Evolutionary conservation across 1,140 invertebrate genomes (phyloP), one percentile per base, ranked within the genome.

Genomic region (Amphibalanus amphitrite): DNA sequence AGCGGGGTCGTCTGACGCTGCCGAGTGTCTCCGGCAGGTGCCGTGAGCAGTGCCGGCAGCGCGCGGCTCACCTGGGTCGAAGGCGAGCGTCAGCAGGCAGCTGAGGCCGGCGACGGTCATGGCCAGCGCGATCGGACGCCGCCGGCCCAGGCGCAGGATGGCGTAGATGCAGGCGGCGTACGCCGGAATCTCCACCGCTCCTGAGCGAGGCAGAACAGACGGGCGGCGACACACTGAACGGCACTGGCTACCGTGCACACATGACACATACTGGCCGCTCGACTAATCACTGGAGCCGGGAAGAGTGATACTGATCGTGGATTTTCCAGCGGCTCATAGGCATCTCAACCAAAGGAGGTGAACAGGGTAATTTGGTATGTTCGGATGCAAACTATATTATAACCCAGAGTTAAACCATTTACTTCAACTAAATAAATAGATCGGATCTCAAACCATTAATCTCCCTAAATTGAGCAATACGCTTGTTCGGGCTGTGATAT

Each of bases 101-200:
- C 23, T 28, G 20, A 83, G 71, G 28, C 88, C 89, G 8, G 87
- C 86, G 3, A 86, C 78, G 67, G 89, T 76, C 87, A 90, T 87
- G 75, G 85, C 89, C 73, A 91, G 82, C 80, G 92, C 23, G 65
- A 67, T 67, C 10, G 65, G 28, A 1, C n/a, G 8, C 6, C 65
- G n/a, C 3, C 65, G 65, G 28, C 65, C 65, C 65, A 67, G 65
- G 1, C 26, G n/a, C 8, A 10, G 10, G 26, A 28, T 26, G n/a
- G 65, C 65, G 26, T 28, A 28, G 8, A 25, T 28, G 17, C 65
- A 67, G n/a, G 23, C 23, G 1, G 6, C 3, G 28, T 67, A 67
- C 3, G 65, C 65, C 17, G 65, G 65, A 3, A 67, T 10, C 65
- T 67, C 65, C 65, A 67, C 65, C n/a, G 23, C 65, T 3, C 65